Evolutionary conservation across 2,888 invertebrate species (phyloP).

Genomic region (Ichneumon xanthorius): DNA sequence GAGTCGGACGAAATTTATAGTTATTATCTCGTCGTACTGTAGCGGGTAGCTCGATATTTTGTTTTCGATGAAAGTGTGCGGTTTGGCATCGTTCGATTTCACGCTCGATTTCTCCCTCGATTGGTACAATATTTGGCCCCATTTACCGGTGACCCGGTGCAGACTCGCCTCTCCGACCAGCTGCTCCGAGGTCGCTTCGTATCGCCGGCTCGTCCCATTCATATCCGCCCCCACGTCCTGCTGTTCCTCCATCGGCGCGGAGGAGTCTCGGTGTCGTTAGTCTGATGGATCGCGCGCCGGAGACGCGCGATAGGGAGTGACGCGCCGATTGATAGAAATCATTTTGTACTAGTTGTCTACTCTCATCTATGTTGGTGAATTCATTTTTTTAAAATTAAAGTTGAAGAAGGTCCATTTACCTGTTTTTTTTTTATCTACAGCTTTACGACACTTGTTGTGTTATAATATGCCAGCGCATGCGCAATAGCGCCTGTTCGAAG

Average conservation of each 20-base stretch:
- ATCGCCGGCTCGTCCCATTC: constrained; percentile 50
- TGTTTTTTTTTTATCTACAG: neutral
- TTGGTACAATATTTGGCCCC: constrained; percentile 49
- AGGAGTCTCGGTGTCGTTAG: constrained; percentile 15
- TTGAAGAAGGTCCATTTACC: neutral
- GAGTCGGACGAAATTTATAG: neutral
- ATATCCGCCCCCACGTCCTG: constrained; percentile 53
- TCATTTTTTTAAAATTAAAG: neutral
- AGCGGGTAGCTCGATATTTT: neutral
- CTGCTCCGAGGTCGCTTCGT: constrained; percentile 48
- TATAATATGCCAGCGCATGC: constrained; percentile 11
- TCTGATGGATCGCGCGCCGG: constrained; percentile 36
- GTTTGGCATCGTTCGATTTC: constrained; percentile 25
- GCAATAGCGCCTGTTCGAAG: neutral
- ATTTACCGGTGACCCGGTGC: constrained; percentile 41
- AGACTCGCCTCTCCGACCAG: constrained; percentile 34
- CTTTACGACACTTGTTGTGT: constrained; percentile 2
- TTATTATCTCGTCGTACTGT: neutral
- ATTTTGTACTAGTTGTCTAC: neutral
- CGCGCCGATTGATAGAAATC: constrained; percentile 33
- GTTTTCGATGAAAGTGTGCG: constrained; percentile 2
- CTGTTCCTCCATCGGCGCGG: constrained; percentile 15
- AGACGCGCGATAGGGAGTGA: constrained; percentile 8
- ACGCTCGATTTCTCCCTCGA: constrained; percentile 39
- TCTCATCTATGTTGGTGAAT: neutral